These are phyloP conservation scores for Spicauda simplicius DNA, from an alignment of 2,888 invertebrate genomes.

Conservation along the genomic window DNA sequence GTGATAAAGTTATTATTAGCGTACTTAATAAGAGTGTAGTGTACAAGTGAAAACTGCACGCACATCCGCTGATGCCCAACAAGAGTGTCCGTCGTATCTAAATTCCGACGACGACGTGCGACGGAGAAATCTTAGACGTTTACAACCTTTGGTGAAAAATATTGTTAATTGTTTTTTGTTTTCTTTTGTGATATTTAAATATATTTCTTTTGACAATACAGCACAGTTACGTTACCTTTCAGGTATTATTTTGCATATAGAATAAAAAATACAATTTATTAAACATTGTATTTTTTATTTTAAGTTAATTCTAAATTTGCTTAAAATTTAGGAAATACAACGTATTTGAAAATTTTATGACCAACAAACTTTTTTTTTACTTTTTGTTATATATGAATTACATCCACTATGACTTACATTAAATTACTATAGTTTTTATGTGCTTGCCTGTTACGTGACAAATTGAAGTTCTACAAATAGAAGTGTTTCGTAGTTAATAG, in stretches of 20 bases:
- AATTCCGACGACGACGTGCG: constrained; percentile 33
- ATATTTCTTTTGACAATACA: no score
- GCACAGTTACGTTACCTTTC: no score
- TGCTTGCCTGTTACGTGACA: not conserved
- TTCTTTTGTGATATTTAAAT: not conserved
- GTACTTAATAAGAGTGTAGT: constrained; percentile 43
- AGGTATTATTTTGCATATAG: no score
- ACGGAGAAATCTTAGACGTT: constrained; percentile 41
- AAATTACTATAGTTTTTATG: not conserved
- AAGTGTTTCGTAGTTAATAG: not conserved
- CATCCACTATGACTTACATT: no score
- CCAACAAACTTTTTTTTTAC: no score
- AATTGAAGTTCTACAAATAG: not conserved
- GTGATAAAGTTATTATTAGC: constrained; percentile 36
- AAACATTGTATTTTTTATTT: no score
- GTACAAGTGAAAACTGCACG: constrained; percentile 61
- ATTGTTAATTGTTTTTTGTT: not conserved
- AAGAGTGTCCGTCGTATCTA: constrained; percentile 36
- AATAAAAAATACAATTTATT: no score
- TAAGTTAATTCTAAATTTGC: no score
- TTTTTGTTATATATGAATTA: no score
- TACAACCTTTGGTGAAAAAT: constrained; percentile 33
- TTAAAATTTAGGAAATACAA: no score
- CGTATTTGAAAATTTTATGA: no score
- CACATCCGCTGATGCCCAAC: constrained; percentile 36